Conservation (phyloP, 2,797 vertebrate genomes). For the Rhynchotus rufescens region DNA sequence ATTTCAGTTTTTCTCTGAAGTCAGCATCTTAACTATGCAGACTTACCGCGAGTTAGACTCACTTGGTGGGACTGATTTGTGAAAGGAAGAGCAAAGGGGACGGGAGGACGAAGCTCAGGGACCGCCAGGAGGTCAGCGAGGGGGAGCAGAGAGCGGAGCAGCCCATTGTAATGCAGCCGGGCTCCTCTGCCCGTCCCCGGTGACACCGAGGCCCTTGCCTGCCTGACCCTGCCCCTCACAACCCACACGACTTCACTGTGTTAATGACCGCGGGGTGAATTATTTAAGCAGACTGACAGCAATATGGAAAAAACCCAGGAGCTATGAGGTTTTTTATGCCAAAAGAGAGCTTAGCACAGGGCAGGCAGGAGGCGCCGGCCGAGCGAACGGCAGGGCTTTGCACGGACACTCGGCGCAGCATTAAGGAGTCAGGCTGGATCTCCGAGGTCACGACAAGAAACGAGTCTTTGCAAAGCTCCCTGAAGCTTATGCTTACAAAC, state of each 20-base stretch:
- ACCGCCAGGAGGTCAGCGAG: background rate
- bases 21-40: constrained; percentile 38
- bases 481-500: background rate
- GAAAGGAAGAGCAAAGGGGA: background rate
- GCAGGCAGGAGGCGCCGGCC: background rate
- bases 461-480: background rate
- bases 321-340: background rate
- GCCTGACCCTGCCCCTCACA: constrained; percentile 12
- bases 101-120: background rate
- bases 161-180: constrained; percentile 13
- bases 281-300: constrained; percentile 63
- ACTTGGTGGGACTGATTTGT: background rate
- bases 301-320: background rate
- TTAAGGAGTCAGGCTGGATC: background rate
- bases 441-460: constrained; percentile 38
- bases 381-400: background rate
- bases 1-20: constrained; percentile 27
- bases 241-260: constrained; percentile 17
- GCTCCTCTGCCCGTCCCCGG: background rate
- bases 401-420: background rate
- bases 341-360: background rate
- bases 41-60: constrained; percentile 2
- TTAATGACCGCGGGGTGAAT: constrained; percentile 46
- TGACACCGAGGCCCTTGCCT: background rate
- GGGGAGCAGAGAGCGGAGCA: background rate